Conservation (phyloP, 2,113 vertebrate genomes). For the Crotalus tigris region DNA sequence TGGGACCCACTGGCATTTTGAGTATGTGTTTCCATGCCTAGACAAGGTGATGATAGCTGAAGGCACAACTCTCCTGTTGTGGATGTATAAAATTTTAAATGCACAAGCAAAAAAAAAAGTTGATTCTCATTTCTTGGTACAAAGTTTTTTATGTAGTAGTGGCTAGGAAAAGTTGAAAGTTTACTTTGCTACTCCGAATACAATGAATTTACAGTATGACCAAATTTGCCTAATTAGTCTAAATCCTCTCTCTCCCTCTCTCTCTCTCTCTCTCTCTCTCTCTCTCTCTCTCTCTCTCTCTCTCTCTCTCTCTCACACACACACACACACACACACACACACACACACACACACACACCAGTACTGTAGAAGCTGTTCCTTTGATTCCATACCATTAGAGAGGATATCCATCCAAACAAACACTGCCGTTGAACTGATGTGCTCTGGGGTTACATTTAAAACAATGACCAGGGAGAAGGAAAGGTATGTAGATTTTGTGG, state of each 20-base stretch:
- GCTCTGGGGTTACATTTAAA: background rate
- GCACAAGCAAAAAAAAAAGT: background rate
- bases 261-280: no score
- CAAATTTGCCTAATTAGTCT: background rate
- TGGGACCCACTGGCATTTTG: conserved; percentile 7
- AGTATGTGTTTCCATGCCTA: conserved; percentile 5
- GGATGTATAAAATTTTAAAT: background rate
- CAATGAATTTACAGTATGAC: background rate
- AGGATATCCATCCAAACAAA: background rate
- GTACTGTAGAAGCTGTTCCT: background rate
- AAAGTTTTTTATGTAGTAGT: background rate
- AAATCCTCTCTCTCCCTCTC: background rate
- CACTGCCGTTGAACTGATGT: background rate
- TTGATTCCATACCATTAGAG: background rate
- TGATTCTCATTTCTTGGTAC: background rate
- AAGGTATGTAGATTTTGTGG: background rate
- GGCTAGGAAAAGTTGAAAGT: background rate
- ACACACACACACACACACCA: background rate
- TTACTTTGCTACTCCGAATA: background rate
- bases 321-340: background rate
- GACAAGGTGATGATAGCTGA: conserved; percentile 16
- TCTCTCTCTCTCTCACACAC: no score
- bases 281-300: no score
- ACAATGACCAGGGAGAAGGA: background rate
- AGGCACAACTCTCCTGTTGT: background rate